phyloP scores from a whole-genome alignment of 1,140 invertebrate species.

The Drusus annulatus region DNA sequence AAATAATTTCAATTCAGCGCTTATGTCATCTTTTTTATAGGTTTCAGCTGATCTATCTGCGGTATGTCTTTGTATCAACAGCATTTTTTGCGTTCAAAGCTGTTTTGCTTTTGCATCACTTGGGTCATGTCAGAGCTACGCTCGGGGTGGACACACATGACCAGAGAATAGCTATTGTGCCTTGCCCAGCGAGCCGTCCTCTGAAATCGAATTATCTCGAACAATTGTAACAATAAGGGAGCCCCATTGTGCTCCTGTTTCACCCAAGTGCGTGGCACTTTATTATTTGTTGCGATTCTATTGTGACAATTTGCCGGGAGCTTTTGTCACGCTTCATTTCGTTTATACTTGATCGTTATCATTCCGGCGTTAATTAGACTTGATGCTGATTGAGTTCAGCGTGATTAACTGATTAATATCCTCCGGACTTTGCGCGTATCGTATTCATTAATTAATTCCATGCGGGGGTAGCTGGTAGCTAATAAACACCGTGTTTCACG shows the following conservation, averaged over 20 bases:
- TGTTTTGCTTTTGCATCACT: too few species aligned
- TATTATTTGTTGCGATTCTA: conserved; percentile 21
- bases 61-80: too few species aligned
- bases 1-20: too few species aligned
- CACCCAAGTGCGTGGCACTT: conserved; percentile 25
- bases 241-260: conserved; percentile 21
- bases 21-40: too few species aligned
- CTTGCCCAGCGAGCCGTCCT: conserved; percentile 7
- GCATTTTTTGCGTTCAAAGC: too few species aligned
- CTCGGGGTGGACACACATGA: too few species aligned
- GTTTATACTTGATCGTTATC: neutral
- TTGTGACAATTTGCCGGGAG: conserved; percentile 23
- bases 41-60: too few species aligned
- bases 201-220: conserved; percentile 34
- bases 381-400: too few species aligned
- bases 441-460: too few species aligned
- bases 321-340: conserved; percentile 7
- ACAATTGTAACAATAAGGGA: conserved; percentile 22
- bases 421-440: neutral
- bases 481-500: too few species aligned
- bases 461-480: too few species aligned
- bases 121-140: too few species aligned
- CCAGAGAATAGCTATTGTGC: neutral
- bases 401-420: neutral
- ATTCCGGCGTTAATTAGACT: neutral